Conservation (phyloP, 2,113 vertebrate species). For the Epinephelus cyanopodus region DNA sequence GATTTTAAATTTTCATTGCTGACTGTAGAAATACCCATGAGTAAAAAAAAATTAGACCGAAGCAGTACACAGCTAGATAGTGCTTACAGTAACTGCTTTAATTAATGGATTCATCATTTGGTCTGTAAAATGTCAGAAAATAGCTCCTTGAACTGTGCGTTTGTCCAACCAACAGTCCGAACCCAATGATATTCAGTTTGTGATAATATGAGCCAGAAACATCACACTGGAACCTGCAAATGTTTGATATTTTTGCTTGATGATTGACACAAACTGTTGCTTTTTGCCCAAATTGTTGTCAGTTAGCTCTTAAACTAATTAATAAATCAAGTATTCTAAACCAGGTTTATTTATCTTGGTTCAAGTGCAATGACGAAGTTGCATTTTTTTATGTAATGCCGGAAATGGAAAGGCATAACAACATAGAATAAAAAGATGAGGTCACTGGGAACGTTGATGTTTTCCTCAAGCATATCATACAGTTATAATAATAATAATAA, state of each 20-base stretch:
- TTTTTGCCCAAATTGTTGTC: not conserved
- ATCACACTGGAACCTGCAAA: not conserved
- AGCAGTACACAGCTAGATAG: too few relatives aligned
- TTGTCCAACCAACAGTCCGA: not conserved
- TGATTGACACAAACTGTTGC: not conserved
- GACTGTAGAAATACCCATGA: not conserved
- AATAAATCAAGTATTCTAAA: not conserved
- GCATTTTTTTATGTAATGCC: too few relatives aligned
- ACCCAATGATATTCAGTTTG: not conserved
- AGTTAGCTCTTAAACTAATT: not conserved
- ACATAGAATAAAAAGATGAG: too few relatives aligned
- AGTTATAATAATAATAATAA: too few relatives aligned
- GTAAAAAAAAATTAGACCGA: too few relatives aligned
- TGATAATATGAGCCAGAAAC: not conserved
- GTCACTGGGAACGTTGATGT: too few relatives aligned
- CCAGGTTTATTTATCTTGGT: too few relatives aligned
- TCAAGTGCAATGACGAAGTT: too few relatives aligned
- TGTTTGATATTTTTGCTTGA: not conserved
- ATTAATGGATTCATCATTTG: not conserved
- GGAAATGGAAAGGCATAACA: too few relatives aligned
- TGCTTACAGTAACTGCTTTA: not conserved
- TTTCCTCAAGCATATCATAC: too few relatives aligned
- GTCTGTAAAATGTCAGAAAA: not conserved
- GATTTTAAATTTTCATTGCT: not conserved
- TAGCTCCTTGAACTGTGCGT: too few relatives aligned